A percentile compares a stretch with the other conserved stretches of the same genome.
Evolutionary conservation across 2,113 vertebrate genomes (phyloP).

Genomic region (Agelaius tricolor): DNA sequence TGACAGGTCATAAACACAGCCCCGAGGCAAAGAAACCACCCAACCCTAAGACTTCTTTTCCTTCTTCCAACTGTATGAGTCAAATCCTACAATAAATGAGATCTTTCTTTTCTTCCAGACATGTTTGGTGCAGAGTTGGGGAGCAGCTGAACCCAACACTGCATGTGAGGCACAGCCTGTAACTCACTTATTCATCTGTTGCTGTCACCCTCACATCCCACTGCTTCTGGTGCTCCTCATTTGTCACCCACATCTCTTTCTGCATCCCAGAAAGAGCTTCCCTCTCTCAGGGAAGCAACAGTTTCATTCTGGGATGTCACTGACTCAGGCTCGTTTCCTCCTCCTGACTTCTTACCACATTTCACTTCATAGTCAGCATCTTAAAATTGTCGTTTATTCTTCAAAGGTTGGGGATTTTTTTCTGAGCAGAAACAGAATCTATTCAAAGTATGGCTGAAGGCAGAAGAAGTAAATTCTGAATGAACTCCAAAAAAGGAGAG

Average conservation of each 20-base stretch:
- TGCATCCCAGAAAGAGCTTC: background rate
- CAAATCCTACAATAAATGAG: background rate
- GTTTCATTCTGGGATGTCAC: background rate
- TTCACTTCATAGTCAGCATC: background rate
- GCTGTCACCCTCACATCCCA: background rate
- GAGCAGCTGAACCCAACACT: background rate
- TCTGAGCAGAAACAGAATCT: background rate
- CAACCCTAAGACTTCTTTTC: background rate
- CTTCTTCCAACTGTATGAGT: background rate
- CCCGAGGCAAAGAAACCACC: background rate
- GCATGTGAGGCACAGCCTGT: accelerated
- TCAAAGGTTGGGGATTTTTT: accelerated
- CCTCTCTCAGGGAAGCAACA: background rate
- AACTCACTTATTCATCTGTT: background rate
- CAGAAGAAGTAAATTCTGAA: background rate
- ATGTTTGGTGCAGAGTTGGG: background rate
- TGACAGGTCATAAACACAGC: background rate
- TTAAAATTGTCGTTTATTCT: background rate
- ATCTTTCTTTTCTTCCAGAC: background rate
- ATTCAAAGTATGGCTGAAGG: background rate
- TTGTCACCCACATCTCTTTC: background rate
- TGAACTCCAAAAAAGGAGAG: background rate
- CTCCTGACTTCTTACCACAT: background rate
- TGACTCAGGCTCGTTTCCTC: background rate
- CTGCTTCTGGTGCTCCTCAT: background rate